Base-by-base conservation (phyloP, 92 coral and sea anemone genomes). In the Porites divaricata region DNA sequence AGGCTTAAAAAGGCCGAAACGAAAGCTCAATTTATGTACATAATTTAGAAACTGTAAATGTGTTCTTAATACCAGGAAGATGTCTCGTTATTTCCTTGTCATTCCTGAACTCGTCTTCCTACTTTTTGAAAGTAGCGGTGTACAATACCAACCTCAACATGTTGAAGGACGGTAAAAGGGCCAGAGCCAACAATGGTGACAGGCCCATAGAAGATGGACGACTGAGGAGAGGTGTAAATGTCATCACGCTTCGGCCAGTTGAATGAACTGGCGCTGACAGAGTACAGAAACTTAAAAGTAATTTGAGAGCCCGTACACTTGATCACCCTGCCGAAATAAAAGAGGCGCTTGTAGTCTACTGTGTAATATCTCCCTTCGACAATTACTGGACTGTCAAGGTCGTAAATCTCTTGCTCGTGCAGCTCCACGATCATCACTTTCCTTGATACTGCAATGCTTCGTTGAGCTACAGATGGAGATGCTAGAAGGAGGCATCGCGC, bases 241-340 rank as follows among this genome's bases (percentile, higher is more conserved):
- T 83, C 87, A 83, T 83, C 81, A 64, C 64, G 71, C 65, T 53
- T 84, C 61, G 87, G 81, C 81, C 87, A 83, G 80, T 73, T 81
- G 70, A 83, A 83, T 65, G 80, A 83, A 58, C 57, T 59, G n/a
- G 79, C 86, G 61, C 86, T 67, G 74, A 76, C 86, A 81, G 86
- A 57, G 78, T 81, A 57, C 86, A 72, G 26, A 70, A 81, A 81
- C 57, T 68, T 54, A 21, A 79, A 51, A 21, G 75, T 20, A 12
- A 79, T 74, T 54, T 81, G 78, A 59, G 79, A 75, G 61, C 75
- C 78, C 45, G 71, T 20, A 7, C 70, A 58, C 74, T 52, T 19
- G 79, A 83, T 68, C 58, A 59, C 72, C 70, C 72, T 65, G 53
- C 79, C 79, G 75, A 57, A 71, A 23, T 74, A 83, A 71, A 48